phyloP scores from a whole-genome alignment of 2,797 vertebrate species.

The Halcyon chelicuti region DNA sequence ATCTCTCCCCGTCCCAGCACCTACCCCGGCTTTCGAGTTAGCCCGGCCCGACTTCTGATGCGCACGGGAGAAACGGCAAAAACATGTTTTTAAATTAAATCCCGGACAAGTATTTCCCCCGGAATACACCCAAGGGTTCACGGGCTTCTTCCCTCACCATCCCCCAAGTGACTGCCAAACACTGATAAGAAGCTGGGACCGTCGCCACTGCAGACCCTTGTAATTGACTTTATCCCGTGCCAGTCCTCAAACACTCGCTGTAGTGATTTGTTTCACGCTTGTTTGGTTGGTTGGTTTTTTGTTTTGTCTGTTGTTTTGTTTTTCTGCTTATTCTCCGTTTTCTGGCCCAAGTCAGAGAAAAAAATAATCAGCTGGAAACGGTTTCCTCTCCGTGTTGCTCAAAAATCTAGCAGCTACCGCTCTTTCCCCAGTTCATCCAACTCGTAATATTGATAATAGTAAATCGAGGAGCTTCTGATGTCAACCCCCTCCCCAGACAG shows the following conservation, averaged over 20 bases:
- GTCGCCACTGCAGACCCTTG: not conserved
- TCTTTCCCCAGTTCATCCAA: not conserved
- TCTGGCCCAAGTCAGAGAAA: not conserved
- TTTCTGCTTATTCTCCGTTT: not conserved
- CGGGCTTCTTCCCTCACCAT: not conserved
- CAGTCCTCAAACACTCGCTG: not conserved
- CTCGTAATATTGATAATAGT: not conserved
- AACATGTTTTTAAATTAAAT: not conserved
- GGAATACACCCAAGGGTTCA: not conserved
- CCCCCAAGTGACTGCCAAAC: not conserved
- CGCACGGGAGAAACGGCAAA: not conserved
- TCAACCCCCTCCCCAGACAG: not conserved
- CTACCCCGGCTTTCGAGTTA: not conserved
- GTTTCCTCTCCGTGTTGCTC: not conserved
- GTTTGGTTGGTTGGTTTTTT: not conserved
- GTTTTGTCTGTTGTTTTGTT: not conserved
- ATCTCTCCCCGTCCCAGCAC: not conserved
- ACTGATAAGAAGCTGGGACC: not conserved
- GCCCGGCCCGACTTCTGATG: not conserved
- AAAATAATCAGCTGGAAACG: not conserved
- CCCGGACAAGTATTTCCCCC: not conserved
- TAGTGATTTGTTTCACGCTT: not conserved
- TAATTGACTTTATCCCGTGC: not conserved
- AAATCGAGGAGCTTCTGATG: not conserved
- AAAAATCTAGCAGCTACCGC: not conserved